A percentile compares a stretch with the other conserved stretches of the same genome.
These are phyloP conservation scores for Echiichthys vipera DNA, from an alignment of 2,797 vertebrate species.

Conservation along the genomic window DNA sequence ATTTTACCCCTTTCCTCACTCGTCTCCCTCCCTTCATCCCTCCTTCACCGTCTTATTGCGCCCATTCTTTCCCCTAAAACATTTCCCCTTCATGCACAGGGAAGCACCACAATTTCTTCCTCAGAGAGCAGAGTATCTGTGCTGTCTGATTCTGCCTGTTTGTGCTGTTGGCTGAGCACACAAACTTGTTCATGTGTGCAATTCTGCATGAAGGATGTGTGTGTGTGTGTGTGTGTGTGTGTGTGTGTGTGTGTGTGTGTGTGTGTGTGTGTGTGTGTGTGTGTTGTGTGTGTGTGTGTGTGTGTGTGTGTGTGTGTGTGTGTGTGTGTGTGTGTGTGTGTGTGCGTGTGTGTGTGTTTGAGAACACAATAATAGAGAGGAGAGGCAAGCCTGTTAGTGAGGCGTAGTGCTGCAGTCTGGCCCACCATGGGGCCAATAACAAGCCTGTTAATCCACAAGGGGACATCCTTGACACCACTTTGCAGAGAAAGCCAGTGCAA, in stretches of 20 bases:
- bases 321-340: slow-evolving; percentile 16
- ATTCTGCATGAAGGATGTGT: slow-evolving; percentile 29
- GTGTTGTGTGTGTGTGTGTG: slow-evolving; percentile 21
- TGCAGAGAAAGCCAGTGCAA: slow-evolving; percentile 41
- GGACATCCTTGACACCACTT: slow-evolving; percentile 58
- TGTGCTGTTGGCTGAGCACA: slow-evolving; percentile 22
- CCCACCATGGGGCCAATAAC: slow-evolving; percentile 69
- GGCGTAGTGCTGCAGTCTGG: slow-evolving; percentile 54
- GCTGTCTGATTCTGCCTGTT: slow-evolving; percentile 26
- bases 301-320: neutral
- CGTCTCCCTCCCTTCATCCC: neutral
- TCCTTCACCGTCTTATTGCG: neutral
- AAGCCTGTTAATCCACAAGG: slow-evolving; percentile 65
- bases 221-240: slow-evolving; percentile 17
- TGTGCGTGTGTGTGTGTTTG: slow-evolving; percentile 25
- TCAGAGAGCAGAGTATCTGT: slow-evolving; percentile 4
- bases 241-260: neutral
- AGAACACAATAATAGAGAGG: slow-evolving; percentile 51
- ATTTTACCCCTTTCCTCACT: slow-evolving; percentile 2
- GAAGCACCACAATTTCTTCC: neutral
- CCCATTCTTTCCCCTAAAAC: slow-evolving; percentile 6
- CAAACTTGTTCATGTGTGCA: slow-evolving; percentile 29
- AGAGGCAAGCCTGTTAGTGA: slow-evolving; percentile 55
- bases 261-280: slow-evolving; percentile 15
- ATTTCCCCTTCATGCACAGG: slow-evolving; percentile 19